phyloP scores from a whole-genome alignment of 2,888 invertebrate genomes.

The Caenorhabditis sp. region DNA sequence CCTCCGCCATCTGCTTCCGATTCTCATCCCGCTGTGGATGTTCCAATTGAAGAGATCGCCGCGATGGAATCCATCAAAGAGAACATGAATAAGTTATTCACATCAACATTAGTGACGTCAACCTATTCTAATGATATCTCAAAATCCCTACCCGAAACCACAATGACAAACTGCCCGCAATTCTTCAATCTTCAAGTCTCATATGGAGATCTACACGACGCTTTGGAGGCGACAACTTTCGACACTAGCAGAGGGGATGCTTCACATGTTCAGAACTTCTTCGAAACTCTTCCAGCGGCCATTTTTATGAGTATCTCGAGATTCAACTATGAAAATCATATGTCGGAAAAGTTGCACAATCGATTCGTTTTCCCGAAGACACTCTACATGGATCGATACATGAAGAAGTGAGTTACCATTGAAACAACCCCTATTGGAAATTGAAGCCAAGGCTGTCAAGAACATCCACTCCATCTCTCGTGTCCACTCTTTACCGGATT shows the following conservation, averaged over 20 bases:
- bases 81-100: neutral
- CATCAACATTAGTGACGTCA: neutral
- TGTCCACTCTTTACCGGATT: too few species aligned
- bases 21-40: neutral
- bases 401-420: constrained; percentile 19
- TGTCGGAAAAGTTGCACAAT: constrained; percentile 30
- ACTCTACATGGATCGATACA: constrained; percentile 46
- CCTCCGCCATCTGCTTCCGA: neutral
- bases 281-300: constrained; percentile 28
- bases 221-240: constrained; percentile 29
- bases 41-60: neutral
- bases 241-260: constrained; percentile 4
- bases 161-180: constrained; percentile 4
- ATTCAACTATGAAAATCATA: constrained; percentile 9
- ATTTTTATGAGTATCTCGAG: constrained; percentile 35
- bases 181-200: constrained; percentile 13
- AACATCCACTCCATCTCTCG: too few species aligned
- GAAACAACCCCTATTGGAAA: neutral
- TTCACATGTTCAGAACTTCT: constrained; percentile 21
- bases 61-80: neutral
- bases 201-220: constrained; percentile 41
- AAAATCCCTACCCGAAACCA: neutral
- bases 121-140: constrained; percentile 4
- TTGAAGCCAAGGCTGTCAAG: too few species aligned
- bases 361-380: constrained; percentile 25